phyloP scores from a whole-genome alignment of 2,888 invertebrate species.

The Clanis bilineata region DNA sequence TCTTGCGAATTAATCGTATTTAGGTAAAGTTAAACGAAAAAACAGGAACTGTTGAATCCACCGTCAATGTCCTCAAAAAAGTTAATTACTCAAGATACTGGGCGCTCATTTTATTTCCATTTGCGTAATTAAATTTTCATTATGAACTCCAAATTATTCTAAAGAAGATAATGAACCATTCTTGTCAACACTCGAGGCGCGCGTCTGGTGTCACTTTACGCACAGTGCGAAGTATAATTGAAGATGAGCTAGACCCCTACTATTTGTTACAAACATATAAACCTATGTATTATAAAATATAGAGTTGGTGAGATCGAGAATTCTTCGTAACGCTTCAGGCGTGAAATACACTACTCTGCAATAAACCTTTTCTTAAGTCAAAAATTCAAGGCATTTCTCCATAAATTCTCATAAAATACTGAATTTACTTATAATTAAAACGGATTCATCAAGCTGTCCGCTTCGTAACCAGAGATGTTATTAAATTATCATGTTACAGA shows the following conservation, averaged over 20 bases:
- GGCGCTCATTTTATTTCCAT: background rate
- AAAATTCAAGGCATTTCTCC: conserved; percentile 44
- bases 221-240: conserved; percentile 40
- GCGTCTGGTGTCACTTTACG: conserved; percentile 22
- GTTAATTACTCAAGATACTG: background rate
- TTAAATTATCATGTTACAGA: background rate
- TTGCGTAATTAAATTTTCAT: conserved; percentile 8
- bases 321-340: conserved; percentile 2
- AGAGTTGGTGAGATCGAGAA: background rate
- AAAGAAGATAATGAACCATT: conserved; percentile 51
- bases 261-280: background rate
- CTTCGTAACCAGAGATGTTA: background rate
- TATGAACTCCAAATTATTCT: conserved; percentile 26
- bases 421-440: background rate
- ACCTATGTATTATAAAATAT: background rate
- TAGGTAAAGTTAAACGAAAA: background rate
- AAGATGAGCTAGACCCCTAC: conserved; percentile 30
- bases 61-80: background rate
- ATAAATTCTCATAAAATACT: conserved; percentile 39
- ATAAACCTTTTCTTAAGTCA: conserved; percentile 31
- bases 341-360: conserved; percentile 31
- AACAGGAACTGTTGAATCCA: background rate
- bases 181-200: conserved; percentile 43
- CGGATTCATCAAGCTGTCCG: background rate
- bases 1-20: background rate